Base-by-base conservation (phyloP, 2,888 invertebrate genomes). In the Allygus modestus region DNA sequence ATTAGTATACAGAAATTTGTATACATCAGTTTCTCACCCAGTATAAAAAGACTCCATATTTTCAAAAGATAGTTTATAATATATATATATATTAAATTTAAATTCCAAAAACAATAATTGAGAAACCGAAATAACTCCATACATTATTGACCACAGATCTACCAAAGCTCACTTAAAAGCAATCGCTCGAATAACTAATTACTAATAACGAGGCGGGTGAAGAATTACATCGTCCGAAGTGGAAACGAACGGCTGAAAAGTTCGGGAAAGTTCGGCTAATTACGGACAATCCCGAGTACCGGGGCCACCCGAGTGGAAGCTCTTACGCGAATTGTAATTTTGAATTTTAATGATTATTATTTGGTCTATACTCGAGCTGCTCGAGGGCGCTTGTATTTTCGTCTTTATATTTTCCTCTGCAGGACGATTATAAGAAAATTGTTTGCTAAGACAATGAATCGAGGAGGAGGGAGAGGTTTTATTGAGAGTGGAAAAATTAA, bases 401-500 rank as follows among this genome's bases (percentile, higher is more conserved):
- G 71, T 77, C 83, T 58, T 84, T 84, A 79, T 69, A 58, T 84
- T 84, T 61, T n/a, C 26, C 37, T 41, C 71, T 28, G 51, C 43
- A 31, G 71, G 71, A 73, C 46, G 65, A 65, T 84, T 46, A 43
- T 65, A 84, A 61, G 43, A 75, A 41, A 82, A 82, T 37, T 82
- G 69, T 69, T 82, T 82, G 26, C 58, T 17, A 84, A 84, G 84
- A 84, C 84, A 84, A 84, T 84, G 69, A 77, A 65, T 41, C n/a
- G 65, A 46, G 37, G n/a, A 54, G n/a, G 82, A 46, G 41, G 33
- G 58, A 41, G 37, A 58, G 26, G 58, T 77, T 75, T 58, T 58
- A 58, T 58, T 51, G 41, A 83, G 77, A 83, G 83, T 83, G 65
- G 77, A 84, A 84, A 84, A 84, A 84, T 84, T 84, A 84, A 84